These are phyloP conservation scores for Adelognathus sp. DNA, from an alignment of 2,888 invertebrate species.

Conservation along the genomic window DNA sequence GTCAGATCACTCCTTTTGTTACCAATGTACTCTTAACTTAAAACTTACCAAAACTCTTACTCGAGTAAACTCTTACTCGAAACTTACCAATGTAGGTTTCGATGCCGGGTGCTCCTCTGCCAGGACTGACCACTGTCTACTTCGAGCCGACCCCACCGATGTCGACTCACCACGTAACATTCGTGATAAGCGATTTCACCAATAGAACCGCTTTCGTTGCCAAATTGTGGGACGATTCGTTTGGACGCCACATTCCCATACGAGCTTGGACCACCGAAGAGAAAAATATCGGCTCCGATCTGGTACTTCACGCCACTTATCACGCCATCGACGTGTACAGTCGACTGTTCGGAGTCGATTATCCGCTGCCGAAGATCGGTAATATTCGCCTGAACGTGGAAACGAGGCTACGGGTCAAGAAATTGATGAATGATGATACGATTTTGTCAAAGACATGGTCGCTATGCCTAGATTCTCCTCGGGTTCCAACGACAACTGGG, in stretches of 20 bases:
- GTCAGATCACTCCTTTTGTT: no score
- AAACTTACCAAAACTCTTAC: no score
- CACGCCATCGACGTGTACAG: constrained; percentile 88
- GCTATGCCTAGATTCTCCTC: constrained; percentile 4
- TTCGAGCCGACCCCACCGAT: constrained; percentile 40
- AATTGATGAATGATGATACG: constrained; percentile 86
- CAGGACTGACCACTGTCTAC: constrained; percentile 29
- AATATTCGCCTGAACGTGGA: not conserved
- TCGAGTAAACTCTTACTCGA: no score
- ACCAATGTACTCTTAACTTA: no score
- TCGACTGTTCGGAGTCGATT: constrained; percentile 89
- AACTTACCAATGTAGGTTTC: no score
- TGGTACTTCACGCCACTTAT: constrained; percentile 90
- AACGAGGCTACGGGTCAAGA: not conserved
- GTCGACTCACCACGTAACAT: constrained; percentile 39
- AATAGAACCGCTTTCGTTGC: constrained; percentile 82
- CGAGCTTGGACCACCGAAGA: constrained; percentile 8
- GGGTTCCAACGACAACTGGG: constrained; percentile 18
- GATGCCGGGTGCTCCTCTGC: not conserved
- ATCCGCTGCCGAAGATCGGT: constrained; percentile 87
- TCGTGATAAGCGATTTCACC: constrained; percentile 36
- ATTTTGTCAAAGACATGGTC: constrained; percentile 84
- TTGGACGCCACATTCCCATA: constrained; percentile 71
- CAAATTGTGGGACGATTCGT: constrained; percentile 85
- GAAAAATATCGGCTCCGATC: constrained; percentile 83